A percentile compares a stretch with the other conserved stretches of the same genome.
Evolutionary conservation across 2,113 vertebrate species (phyloP).

Genomic region (Dissostichus mawsoni): DNA sequence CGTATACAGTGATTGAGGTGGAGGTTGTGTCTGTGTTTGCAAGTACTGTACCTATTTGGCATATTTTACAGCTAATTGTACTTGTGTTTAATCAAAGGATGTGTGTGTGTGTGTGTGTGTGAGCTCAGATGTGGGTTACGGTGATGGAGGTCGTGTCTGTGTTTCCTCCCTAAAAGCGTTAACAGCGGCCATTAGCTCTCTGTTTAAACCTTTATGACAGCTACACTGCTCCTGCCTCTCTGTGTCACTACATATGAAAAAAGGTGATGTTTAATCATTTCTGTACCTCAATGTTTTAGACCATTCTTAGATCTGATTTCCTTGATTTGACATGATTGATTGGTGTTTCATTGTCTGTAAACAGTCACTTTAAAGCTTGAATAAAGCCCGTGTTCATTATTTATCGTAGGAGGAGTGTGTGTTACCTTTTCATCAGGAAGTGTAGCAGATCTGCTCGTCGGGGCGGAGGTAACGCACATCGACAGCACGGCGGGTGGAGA

Average conservation of each 20-base stretch:
- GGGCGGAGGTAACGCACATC: constrained; percentile 62
- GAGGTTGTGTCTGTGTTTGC: no score
- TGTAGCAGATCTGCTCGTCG: constrained; percentile 19
- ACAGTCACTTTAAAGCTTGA: constrained; percentile 8
- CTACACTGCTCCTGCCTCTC: constrained; percentile 11
- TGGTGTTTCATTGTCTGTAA: constrained; percentile 6
- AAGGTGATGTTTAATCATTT: background rate
- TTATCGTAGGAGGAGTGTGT: constrained; percentile 28
- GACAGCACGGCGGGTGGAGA: constrained; percentile 65
- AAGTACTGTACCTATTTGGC: no score
- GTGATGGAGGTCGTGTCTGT: constrained; percentile 1
- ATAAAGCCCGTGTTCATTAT: constrained; percentile 36
- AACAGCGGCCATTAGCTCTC: constrained; percentile 26
- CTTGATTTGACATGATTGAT: background rate
- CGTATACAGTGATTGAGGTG: no score
- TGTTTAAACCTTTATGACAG: constrained; percentile 57
- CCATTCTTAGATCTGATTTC: no score
- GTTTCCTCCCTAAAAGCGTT: constrained; percentile 1
- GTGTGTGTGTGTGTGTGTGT: background rate
- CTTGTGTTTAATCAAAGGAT: background rate
- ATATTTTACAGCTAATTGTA: background rate
- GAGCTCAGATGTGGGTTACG: constrained; percentile 38
- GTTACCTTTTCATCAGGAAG: constrained; percentile 49
- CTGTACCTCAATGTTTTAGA: background rate
- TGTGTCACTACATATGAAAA: background rate